These are phyloP conservation scores for Nothura maculosa DNA, from an alignment of 2,797 vertebrate genomes.

Conservation along the genomic window DNA sequence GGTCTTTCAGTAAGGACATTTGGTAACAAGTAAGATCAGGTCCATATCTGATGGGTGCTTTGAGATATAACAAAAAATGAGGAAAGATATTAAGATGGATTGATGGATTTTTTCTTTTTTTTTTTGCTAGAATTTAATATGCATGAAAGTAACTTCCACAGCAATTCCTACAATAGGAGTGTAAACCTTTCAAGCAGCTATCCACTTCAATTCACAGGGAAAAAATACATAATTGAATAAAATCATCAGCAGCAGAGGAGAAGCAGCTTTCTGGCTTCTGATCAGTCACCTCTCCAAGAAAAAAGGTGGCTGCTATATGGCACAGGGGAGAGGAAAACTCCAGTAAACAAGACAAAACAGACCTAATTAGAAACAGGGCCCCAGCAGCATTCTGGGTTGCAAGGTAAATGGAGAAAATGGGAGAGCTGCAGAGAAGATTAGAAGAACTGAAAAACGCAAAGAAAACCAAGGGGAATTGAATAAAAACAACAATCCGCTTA, in stretches of 20 bases:
- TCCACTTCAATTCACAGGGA: not conserved
- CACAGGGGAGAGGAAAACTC: not conserved
- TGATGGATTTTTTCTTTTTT: not conserved
- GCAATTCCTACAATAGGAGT: not conserved
- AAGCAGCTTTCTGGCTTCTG: conserved; percentile 7
- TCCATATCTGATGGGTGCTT: not conserved
- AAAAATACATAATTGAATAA: conserved; percentile 30
- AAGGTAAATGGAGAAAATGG: conserved; percentile 31
- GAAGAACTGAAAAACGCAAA: conserved; percentile 63
- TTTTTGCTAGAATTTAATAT: not conserved
- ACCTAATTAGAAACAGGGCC: conserved; percentile 43
- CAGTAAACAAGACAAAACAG: conserved; percentile 57
- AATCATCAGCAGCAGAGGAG: conserved; percentile 9
- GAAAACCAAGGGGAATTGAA: conserved; percentile 57
- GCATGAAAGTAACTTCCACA: conserved; percentile 2
- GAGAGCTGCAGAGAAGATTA: conserved; percentile 45
- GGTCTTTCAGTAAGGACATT: not conserved
- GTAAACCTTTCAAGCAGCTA: conserved; percentile 27
- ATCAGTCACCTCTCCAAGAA: not conserved
- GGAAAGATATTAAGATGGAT: not conserved
- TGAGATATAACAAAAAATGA: not conserved
- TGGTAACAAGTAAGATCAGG: not conserved
- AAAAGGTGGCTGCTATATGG: not conserved
- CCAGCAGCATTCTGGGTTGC: not conserved
- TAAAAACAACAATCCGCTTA: conserved; percentile 69